Conservation (phyloP, 2,888 invertebrate genomes). For the Cantharis rufa region DNA sequence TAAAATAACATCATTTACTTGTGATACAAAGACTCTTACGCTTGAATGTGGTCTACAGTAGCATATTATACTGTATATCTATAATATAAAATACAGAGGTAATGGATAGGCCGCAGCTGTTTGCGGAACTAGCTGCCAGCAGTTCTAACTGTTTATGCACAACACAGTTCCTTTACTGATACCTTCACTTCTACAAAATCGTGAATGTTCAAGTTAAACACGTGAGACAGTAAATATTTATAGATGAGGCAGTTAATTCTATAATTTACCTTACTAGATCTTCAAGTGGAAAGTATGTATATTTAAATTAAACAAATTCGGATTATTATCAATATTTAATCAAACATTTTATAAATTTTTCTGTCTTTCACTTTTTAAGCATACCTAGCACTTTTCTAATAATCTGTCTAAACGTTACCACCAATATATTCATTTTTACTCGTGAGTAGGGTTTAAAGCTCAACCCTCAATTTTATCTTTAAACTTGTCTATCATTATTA, state of each 20-base stretch:
- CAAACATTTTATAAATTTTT: neutral
- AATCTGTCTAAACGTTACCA: constrained; percentile 24
- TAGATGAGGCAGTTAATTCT: neutral
- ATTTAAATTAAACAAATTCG: constrained; percentile 11
- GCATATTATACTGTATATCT: constrained; percentile 25
- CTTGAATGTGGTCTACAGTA: constrained; percentile 5
- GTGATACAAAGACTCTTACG: neutral
- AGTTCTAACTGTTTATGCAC: constrained; percentile 25
- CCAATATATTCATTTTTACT: constrained; percentile 12
- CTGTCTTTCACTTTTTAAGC: constrained; percentile 13
- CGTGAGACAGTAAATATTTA: constrained; percentile 28
- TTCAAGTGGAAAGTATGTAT: neutral
- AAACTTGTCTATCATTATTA: constrained; percentile 12
- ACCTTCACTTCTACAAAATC: constrained; percentile 1
- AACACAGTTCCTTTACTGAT: constrained; percentile 29
- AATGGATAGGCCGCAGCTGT: constrained; percentile 36
- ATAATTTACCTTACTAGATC: neutral
- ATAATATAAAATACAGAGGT: constrained; percentile 36
- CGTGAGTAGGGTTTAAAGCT: constrained; percentile 11
- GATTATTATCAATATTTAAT: constrained; percentile 18
- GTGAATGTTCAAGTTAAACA: constrained; percentile 32
- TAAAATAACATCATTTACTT: neutral
- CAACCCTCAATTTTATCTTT: constrained; percentile 14
- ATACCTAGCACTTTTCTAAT: constrained; percentile 9
- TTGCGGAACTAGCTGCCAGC: constrained; percentile 16